phyloP scores from a whole-genome alignment of 2,888 invertebrate species.

The Nomada hirtipes region DNA sequence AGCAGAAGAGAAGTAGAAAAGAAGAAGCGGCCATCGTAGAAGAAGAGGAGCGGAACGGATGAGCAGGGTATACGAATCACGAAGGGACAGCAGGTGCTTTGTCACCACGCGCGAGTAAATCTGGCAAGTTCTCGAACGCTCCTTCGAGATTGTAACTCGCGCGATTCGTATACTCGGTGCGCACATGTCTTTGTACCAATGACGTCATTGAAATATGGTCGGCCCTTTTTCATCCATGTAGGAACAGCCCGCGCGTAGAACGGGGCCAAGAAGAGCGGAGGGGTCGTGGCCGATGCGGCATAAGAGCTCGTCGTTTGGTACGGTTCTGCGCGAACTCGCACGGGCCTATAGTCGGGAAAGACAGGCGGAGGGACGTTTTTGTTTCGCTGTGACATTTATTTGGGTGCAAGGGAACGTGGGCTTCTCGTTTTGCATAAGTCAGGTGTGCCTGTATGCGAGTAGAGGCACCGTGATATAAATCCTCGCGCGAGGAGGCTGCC shows the following conservation, averaged over 20 bases:
- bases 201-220: constrained; percentile 79
- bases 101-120: constrained; percentile 82
- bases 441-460: constrained; percentile 78
- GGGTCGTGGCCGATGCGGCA: constrained; percentile 38
- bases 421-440: constrained; percentile 83
- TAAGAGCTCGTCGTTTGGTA: constrained; percentile 21
- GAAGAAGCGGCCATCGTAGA: neutral
- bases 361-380: constrained; percentile 76
- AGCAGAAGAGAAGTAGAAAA: neutral
- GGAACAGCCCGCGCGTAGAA: constrained; percentile 31
- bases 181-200: constrained; percentile 76
- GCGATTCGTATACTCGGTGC: constrained; percentile 66
- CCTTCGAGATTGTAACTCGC: constrained; percentile 71
- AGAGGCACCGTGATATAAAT: constrained; percentile 81
- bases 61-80: constrained; percentile 71
- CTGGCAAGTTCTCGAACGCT: constrained; percentile 75
- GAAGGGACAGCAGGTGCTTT: constrained; percentile 83
- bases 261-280: constrained; percentile 17
- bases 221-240: constrained; percentile 54
- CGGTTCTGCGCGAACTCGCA: constrained; percentile 54
- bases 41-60: constrained; percentile 45
- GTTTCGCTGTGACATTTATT: constrained; percentile 83
- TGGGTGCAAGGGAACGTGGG: constrained; percentile 77
- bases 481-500: constrained; percentile 77
- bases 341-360: constrained; percentile 64